Conservation (phyloP, 2,888 invertebrate genomes). For the Caenorhabditis doughertyi region DNA sequence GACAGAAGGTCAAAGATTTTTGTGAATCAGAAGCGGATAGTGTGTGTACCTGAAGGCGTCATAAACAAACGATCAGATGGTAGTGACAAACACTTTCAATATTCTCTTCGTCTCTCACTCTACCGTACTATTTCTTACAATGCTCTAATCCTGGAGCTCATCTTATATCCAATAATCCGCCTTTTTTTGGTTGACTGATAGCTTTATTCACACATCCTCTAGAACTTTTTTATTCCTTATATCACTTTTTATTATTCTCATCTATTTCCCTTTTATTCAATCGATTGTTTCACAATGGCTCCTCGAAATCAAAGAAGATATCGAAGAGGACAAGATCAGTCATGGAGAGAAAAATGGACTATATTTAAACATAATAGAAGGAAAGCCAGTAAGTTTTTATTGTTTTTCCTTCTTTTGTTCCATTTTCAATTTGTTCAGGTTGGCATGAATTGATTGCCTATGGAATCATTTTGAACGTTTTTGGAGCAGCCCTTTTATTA, state of each 20-base stretch:
- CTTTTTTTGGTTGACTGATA: constrained; percentile 25
- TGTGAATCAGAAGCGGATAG: constrained; percentile 39
- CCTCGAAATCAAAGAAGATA: constrained; percentile 45
- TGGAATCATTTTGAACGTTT: constrained; percentile 68
- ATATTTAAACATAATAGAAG: constrained; percentile 70
- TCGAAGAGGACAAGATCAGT: constrained; percentile 63
- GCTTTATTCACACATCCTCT: neutral
- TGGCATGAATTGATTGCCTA: constrained; percentile 70
- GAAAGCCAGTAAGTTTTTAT: constrained; percentile 65
- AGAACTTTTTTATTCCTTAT: constrained; percentile 34
- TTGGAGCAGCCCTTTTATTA: constrained; percentile 68
- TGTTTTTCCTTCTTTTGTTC: neutral
- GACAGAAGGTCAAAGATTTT: constrained; percentile 20
- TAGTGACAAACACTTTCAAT: constrained; percentile 46
- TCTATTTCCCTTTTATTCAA: constrained; percentile 1
- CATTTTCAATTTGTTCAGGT: constrained; percentile 45
- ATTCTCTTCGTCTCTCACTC: constrained; percentile 29
- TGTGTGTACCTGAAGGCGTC: constrained; percentile 22
- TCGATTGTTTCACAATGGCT: constrained; percentile 42
- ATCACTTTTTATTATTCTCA: neutral
- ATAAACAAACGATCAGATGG: constrained; percentile 36
- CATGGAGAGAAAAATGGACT: constrained; percentile 72
- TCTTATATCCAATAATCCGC: constrained; percentile 57
- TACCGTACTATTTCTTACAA: constrained; percentile 9
- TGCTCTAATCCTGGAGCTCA: constrained; percentile 50